These are phyloP conservation scores for Stomorhina lunata DNA, from an alignment of 2,888 invertebrate species.

Conservation along the genomic window DNA sequence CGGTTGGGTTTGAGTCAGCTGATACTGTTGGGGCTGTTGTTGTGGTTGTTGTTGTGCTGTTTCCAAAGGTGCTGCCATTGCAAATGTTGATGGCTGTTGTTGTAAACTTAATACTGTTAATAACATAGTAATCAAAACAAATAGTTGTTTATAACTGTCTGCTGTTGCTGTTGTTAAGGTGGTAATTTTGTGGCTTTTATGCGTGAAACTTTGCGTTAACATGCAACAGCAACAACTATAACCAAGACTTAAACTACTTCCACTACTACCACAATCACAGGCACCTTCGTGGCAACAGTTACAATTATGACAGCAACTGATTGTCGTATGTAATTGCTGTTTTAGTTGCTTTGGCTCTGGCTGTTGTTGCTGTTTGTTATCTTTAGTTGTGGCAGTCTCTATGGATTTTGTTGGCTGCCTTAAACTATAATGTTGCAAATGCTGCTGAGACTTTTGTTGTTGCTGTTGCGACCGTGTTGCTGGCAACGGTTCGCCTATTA, in stretches of 20 bases:
- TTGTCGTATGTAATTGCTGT: slow-evolving; percentile 21
- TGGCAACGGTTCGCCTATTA: slow-evolving; percentile 55
- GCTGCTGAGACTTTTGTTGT: neutral
- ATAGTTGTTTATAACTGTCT: slow-evolving; percentile 61
- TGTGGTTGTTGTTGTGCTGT: slow-evolving; percentile 53
- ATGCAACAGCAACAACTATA: slow-evolving; percentile 40
- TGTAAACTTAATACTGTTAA: slow-evolving; percentile 68
- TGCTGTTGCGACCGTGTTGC: slow-evolving; percentile 38
- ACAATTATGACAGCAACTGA: slow-evolving; percentile 55
- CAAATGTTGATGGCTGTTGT: slow-evolving; percentile 60
- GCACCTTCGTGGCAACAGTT: slow-evolving; percentile 42
- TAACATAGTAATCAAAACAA: slow-evolving; percentile 63
- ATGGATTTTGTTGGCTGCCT: slow-evolving; percentile 25
- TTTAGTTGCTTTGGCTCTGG: slow-evolving; percentile 50
- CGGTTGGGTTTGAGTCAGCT: neutral
- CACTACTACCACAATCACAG: slow-evolving; percentile 40
- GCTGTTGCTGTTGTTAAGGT: slow-evolving; percentile 57
- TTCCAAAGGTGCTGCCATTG: slow-evolving; percentile 56
- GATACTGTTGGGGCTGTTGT: slow-evolving; percentile 20
- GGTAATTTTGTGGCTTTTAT: slow-evolving; percentile 63
- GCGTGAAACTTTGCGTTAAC: slow-evolving; percentile 52
- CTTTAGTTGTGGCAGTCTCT: neutral
- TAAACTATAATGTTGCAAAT: slow-evolving; percentile 24
- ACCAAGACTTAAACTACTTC: too few relatives aligned
- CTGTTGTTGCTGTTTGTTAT: slow-evolving; percentile 21